Evolutionary conservation across 2,888 invertebrate genomes (phyloP), one percentile per base, ranked within the genome.

Genomic region (Neoascia interrupta): DNA sequence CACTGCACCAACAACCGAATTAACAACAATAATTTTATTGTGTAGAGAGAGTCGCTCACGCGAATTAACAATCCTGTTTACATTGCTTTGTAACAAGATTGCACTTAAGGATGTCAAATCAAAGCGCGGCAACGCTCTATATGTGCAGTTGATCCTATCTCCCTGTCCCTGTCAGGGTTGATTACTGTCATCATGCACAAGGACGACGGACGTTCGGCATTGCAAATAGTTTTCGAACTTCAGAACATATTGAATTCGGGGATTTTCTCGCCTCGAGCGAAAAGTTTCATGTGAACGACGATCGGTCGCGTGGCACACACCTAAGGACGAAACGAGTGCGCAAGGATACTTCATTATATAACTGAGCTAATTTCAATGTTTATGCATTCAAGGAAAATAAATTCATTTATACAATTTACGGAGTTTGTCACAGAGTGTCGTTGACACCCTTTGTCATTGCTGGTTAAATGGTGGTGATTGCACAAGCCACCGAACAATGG

Each of bases 21-120:
- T 86, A 86, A 87, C 87, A 87, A 85, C 86, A 85, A 86, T 87
- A 86, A 87, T 87, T 87, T 86, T 86, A 85, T 85, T 86, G 87
- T 87, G 85, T 84, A 84, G 76, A 85, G 76, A 41, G 34, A 23
- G 47, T 26, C 53, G 54, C 63, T 60, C 70, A 73, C 56, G 49
- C 56, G 86, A 86, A 85, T 85, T 85, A 86, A 86, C 84, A 85
- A 84, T 85, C 85, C 84, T 86, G 87, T 88, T 87, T 85, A 87
- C 86, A 87, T 85, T 86, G 85, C 85, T 87, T 88, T 85, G 84
- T 86, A 87, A 88, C 87, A 85, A 86, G 87, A 87, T 88, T 88
- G 85, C 85, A 87, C 88, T 88, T 86, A 86, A 86, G 85, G 84
- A 84, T 85, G 87, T 87, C 87, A 85, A 81, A 82, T 73, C 79